Base-by-base conservation (phyloP, 2,888 invertebrate genomes). In the Lepas anatifera region DNA sequence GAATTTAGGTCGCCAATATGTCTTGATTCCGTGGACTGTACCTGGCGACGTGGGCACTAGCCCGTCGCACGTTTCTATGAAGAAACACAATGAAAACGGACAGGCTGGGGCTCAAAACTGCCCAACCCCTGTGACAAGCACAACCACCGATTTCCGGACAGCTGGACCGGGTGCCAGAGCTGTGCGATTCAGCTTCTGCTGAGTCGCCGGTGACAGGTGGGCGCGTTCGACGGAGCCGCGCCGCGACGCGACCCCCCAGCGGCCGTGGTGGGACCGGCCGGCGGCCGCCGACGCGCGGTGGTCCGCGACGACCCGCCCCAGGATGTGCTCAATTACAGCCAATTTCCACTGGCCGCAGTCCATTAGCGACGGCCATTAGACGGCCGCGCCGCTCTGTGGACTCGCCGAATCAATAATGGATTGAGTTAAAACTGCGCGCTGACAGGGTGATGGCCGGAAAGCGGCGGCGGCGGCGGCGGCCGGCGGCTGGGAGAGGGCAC, bases 401-500 rank as follows among this genome's bases (percentile, higher is more conserved):
- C 32, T 22, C 25, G 0, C 32, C 58, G 58, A 58, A 58, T 58
- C 58, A 58, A 35, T 58, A 58, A 58, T 58, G 32, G 58, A 58
- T 58, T 58, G 58, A 58, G 58, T 58, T 58, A 32, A 32, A 58
- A 58, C 58, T 35, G 58, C 32, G 58, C 58, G 58, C 58, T 58
- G 58, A 58, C 58, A 35, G 22, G 32, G 35, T 35, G 58, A 58
- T 58, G 58, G 58, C 32, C 6, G 58, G 58, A 22, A 58, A 58
- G 32, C 29, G 35, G 22, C 58, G 29, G 58, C 58, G 35, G 16
- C 29, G 58, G 32, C 22, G 58, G 7, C 58, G 58, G 58, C 32
- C 7, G 22, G 10, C 22, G 8, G 32, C 18, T 32, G 52, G 32
- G 50, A n/a, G 3, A 29, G 27, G 25, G 32, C 52, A 52, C 18